A percentile compares a stretch with the other conserved stretches of the same genome.
These are phyloP conservation scores for Phenganax subtilis DNA, from an alignment of 92 coral and sea anemone species.

Conservation along the genomic window DNA sequence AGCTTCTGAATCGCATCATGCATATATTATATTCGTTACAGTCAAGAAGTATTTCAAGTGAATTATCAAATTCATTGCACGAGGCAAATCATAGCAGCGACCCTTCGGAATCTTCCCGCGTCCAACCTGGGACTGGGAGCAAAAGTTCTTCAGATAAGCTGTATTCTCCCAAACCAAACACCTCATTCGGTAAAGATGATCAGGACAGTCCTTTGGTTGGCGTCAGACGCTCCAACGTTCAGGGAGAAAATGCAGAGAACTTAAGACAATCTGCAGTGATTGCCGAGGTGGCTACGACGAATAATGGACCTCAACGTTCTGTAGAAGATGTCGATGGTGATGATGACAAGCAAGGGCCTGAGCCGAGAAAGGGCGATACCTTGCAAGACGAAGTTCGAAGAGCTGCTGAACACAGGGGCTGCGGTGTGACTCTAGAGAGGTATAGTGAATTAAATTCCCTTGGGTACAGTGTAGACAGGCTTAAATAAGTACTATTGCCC, in stretches of 20 bases:
- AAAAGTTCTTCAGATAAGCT: not conserved
- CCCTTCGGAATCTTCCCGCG: not conserved
- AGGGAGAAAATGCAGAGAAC: constrained; percentile 2
- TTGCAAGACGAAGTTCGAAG: not conserved
- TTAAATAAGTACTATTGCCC: no score
- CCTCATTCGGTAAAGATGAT: constrained; percentile 6
- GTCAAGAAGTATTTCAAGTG: constrained; percentile 35
- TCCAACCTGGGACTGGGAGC: not conserved
- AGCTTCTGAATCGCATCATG: not conserved
- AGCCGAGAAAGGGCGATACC: constrained; percentile 28
- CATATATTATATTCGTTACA: not conserved
- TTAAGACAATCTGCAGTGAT: not conserved
- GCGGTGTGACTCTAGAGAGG: constrained; percentile 29
- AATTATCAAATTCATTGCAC: constrained; percentile 10
- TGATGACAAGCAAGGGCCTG: constrained; percentile 39
- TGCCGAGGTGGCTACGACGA: not conserved
- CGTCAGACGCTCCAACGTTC: constrained; percentile 16
- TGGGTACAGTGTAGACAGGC: not conserved
- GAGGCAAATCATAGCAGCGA: not conserved
- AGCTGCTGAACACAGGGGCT: not conserved
- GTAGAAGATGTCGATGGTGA: not conserved
- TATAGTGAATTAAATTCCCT: not conserved
- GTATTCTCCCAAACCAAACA: constrained; percentile 19
- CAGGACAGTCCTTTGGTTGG: constrained; percentile 33
- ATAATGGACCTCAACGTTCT: not conserved